Evolutionary conservation across 2,113 vertebrate species (phyloP).

Genomic region (Seriola aureovittata): DNA sequence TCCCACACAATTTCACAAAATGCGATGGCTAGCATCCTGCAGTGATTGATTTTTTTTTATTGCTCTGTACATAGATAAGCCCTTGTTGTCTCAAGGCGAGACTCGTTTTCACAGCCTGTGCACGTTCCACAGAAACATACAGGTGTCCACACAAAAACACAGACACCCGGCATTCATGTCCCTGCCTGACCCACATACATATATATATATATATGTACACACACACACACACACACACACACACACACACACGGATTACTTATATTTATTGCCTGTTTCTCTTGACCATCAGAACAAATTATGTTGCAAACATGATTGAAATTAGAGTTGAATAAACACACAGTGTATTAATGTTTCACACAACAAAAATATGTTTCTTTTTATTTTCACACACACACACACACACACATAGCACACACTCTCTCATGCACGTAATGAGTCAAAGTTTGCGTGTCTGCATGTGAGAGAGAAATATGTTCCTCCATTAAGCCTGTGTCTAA

Average conservation of each 20-base stretch:
- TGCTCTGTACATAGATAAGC: no score
- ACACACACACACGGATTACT: neutral
- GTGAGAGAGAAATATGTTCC: slow-evolving; percentile 75
- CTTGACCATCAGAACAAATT: neutral
- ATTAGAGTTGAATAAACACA: neutral
- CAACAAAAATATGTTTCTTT: neutral
- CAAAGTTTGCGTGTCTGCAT: slow-evolving; percentile 44
- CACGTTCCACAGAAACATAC: no score
- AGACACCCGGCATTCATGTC: no score
- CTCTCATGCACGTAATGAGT: slow-evolving; percentile 16
- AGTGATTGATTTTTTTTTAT: no score
- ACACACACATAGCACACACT: neutral
- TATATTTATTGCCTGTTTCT: neutral
- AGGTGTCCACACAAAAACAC: no score
- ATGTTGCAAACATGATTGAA: neutral
- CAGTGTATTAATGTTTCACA: neutral
- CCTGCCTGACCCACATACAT: no score
- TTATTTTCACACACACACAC: neutral
- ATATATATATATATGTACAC: no score
- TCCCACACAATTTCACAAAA: no score
- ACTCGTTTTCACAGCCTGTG: no score
- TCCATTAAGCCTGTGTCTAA: slow-evolving; percentile 80
- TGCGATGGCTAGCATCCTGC: no score
- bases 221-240: no score
- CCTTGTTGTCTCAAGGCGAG: no score